Conservation (phyloP, 2,888 invertebrate species). For the Tetragnatha montana region DNA sequence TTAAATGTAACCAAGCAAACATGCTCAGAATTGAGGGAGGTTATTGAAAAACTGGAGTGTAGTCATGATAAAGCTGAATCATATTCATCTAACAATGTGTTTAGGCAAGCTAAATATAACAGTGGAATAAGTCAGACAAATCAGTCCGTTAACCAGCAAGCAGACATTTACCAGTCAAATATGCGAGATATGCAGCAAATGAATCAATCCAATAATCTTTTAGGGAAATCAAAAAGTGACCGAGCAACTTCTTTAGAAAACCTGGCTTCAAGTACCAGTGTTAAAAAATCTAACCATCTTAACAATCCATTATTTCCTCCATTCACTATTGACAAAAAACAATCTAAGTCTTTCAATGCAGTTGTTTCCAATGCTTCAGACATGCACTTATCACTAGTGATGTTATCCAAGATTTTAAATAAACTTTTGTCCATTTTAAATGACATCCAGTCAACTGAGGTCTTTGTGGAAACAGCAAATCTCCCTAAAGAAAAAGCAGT, state of each 20-base stretch:
- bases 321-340: background rate
- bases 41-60: background rate
- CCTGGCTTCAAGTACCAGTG: background rate
- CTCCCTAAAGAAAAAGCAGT: background rate
- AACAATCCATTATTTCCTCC: background rate
- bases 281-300: background rate
- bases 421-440: constrained; percentile 32
- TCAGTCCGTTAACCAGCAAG: too few species aligned
- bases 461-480: constrained; percentile 27
- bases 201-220: too few species aligned
- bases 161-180: too few species aligned
- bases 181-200: too few species aligned
- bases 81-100: too few species aligned
- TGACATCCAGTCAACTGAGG: constrained; percentile 31
- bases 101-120: too few species aligned
- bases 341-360: background rate
- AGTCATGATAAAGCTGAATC: background rate
- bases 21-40: background rate
- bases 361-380: constrained; percentile 27
- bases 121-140: too few species aligned
- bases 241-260: background rate
- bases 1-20: background rate
- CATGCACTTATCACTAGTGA: constrained; percentile 41
- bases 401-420: constrained; percentile 38
- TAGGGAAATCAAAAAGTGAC: too few species aligned